Evolutionary conservation across 2,113 vertebrate species (phyloP).

Genomic region (Phocoena sinus): DNA sequence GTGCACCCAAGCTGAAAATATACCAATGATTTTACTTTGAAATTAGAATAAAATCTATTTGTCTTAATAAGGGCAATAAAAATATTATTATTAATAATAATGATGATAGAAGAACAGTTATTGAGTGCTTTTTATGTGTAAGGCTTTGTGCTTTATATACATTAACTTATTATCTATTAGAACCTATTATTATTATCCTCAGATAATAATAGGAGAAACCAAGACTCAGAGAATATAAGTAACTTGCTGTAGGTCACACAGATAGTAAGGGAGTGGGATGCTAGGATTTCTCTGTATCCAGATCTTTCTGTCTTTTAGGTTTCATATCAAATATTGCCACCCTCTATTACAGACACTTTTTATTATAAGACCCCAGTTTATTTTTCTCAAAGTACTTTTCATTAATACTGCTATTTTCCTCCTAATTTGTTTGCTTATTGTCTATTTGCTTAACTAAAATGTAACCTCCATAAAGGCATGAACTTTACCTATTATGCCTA

Average conservation of each 20-base stretch:
- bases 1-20: not conserved
- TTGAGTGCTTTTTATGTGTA: not conserved
- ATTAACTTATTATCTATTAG: not conserved
- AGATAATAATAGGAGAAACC: not conserved
- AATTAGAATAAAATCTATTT: not conserved
- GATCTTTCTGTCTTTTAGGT: not conserved
- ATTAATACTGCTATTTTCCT: not conserved
- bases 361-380: not conserved
- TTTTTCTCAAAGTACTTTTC: not conserved
- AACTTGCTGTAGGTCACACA: not conserved
- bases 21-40: not conserved
- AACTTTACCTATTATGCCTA: not conserved
- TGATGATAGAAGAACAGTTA: not conserved
- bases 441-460: not conserved
- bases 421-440: not conserved
- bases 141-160: not conserved
- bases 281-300: not conserved
- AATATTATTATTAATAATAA: not conserved
- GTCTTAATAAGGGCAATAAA: not conserved
- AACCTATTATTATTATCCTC: not conserved
- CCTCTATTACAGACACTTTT: not conserved
- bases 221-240: not conserved
- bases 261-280: not conserved
- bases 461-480: not conserved
- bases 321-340: not conserved